Percentiles rank a stretch among this genome's conserved stretches.
Conservation (phyloP, 2,113 vertebrate species). For the Falco punctatus region DNA sequence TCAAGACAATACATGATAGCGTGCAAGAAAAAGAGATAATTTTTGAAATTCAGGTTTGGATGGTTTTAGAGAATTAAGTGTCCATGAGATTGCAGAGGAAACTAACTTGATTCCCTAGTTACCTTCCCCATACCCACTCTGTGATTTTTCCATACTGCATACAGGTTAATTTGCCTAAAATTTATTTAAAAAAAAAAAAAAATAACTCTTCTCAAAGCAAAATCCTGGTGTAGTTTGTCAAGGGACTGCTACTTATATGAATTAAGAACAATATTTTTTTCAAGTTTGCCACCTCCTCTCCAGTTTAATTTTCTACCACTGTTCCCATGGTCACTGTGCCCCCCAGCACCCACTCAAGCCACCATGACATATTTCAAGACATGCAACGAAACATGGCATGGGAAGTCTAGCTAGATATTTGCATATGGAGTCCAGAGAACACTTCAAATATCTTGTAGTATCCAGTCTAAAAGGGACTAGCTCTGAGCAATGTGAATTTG, state of each 20-base stretch:
- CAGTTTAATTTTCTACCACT: not conserved
- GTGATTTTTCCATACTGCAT: not conserved
- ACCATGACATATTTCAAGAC: not conserved
- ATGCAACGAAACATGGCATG: not conserved
- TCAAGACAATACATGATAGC: not conserved
- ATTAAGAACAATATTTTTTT: not conserved
- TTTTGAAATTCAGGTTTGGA: not conserved
- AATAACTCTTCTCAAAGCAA: not conserved
- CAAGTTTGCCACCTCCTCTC: not conserved
- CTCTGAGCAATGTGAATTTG: not conserved
- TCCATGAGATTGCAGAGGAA: not conserved
- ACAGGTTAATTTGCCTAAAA: not conserved
- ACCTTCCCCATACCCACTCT: not conserved
- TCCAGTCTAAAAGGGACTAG: not conserved
- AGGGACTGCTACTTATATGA: not conserved
- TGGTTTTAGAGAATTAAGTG: not conserved
- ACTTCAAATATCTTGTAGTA: not conserved
- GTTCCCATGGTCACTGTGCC: not conserved
- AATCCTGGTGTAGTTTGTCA: not conserved
- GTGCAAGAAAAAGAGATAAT: not conserved
- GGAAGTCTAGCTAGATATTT: not conserved
- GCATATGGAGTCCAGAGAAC: fast-evolving
- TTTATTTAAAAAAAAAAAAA: not conserved
- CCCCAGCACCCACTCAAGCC: not conserved
- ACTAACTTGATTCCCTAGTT: not conserved